Conservation (phyloP, 2,888 invertebrate species). For the Pseudoips prasinana region DNA sequence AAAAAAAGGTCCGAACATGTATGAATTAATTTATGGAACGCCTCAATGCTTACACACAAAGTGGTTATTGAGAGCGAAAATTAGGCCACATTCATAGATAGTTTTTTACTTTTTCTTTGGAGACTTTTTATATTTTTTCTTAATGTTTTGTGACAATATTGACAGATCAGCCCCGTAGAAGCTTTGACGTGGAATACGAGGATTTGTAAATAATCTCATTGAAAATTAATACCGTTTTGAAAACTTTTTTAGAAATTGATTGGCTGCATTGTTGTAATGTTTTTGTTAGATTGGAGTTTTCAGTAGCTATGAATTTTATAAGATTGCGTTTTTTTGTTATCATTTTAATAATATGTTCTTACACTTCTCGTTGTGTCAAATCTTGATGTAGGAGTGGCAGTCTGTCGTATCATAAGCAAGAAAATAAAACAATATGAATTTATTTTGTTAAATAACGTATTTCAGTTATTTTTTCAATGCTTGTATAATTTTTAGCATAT, state of each 20-base stretch:
- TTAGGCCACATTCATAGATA: conserved; percentile 74
- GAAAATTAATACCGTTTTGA: conserved; percentile 73
- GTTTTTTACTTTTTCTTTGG: conserved; percentile 40
- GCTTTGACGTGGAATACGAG: conserved; percentile 52
- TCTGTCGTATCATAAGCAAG: too few relatives aligned
- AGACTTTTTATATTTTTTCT: conserved; percentile 30
- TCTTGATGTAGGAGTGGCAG: too few relatives aligned
- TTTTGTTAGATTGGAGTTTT: conserved; percentile 58
- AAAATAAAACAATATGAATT: too few relatives aligned
- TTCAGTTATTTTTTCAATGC: too few relatives aligned
- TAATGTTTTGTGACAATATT: conserved; percentile 79
- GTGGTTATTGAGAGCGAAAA: conserved; percentile 76
- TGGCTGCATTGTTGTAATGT: conserved; percentile 69
- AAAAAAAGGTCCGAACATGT: conserved; percentile 40
- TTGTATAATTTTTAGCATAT: too few relatives aligned
- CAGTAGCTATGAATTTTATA: conserved; percentile 49
- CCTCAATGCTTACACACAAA: conserved; percentile 76
- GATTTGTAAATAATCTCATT: conserved; percentile 79
- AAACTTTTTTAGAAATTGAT: conserved; percentile 59
- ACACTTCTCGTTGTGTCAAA: too few relatives aligned
- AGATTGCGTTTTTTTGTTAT: conserved; percentile 24
- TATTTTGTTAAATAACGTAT: too few relatives aligned
- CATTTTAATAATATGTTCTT: conserved; percentile 10
- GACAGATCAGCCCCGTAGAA: conserved; percentile 65
- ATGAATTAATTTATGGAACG: conserved; percentile 78